Evolutionary conservation across 2,113 vertebrate genomes (phyloP).

Genomic region (Ceratotherium simum): DNA sequence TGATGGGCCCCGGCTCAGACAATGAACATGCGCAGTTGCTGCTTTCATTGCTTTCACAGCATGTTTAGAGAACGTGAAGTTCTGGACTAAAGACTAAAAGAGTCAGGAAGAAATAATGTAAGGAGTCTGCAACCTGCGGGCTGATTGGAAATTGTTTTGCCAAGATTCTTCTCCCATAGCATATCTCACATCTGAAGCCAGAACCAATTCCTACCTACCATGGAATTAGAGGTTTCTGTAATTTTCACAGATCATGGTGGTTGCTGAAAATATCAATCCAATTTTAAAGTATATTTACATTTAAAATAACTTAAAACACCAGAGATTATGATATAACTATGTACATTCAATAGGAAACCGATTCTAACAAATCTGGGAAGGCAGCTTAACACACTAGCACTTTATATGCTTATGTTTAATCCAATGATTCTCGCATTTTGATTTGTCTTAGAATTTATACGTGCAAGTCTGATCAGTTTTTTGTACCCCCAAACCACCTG

Average conservation of each 20-base stretch:
- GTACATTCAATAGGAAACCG: neutral
- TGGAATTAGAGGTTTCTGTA: neutral
- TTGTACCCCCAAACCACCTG: neutral
- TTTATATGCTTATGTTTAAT: neutral
- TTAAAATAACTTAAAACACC: conserved; percentile 1
- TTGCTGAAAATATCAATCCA: neutral
- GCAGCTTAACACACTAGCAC: neutral
- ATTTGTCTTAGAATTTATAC: neutral
- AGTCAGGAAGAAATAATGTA: neutral
- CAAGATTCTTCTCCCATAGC: neutral
- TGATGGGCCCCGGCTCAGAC: neutral
- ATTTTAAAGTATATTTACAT: neutral
- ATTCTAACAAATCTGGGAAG: neutral
- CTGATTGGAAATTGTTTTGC: conserved; percentile 35
- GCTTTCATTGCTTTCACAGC: neutral
- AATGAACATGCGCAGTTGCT: neutral
- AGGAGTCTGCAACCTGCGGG: neutral
- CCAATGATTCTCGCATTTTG: neutral
- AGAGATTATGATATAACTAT: neutral
- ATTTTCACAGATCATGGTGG: neutral
- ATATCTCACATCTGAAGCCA: neutral
- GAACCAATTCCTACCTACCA: neutral
- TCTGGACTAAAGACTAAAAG: neutral
- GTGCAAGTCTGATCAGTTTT: neutral
- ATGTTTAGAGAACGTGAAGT: neutral